Evolutionary conservation across 2,797 vertebrate species (phyloP), one percentile per base, ranked within the genome.

Genomic region (Girardinus metallicus): DNA sequence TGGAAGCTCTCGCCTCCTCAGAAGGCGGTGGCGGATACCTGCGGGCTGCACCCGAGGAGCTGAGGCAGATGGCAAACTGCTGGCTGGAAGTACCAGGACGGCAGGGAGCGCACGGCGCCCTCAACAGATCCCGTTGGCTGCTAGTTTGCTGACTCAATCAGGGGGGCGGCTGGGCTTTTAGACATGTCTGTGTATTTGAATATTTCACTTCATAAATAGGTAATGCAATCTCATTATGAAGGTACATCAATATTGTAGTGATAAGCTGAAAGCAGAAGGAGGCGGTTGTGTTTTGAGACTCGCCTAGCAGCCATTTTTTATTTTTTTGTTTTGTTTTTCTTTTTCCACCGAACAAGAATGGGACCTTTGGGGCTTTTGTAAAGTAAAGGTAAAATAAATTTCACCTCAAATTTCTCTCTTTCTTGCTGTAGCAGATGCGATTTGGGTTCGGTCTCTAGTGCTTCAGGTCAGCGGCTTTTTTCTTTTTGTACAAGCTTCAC

Each of bases 201-300:
- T 95, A 94, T 95, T 95, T 95, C 87, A 95, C 83, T 85, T 94
- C 91, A 93, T 94, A 91, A 94, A 94, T 95, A 94, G 91, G 93
- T 95, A 90, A 95, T 94, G 91, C 77, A 86, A 86, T 85, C 85
- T 93, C 88, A 91, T 94, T 93, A 93, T 92, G 82, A 76, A 76
- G 66, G 46, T 66, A 80, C 91, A 92, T 95, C 87, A 94, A 93
- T 94, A 94, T 94, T 94, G 87, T 86, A 91, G 89, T 79, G 84
- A 90, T 88, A 85, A 89, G 87, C 87, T 88, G 83, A 78, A 77
- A 77, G 79, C 75, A 81, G 80, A 80, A 68, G 68, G 26, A 44
- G 68, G 41, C 41, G 26, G 68, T n/a, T n/a, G 26, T n/a, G 41
- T 44, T 44, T 44, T 44, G 12, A 71, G 68, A 44, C 26, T 44